Conservation (phyloP, 2,113 vertebrate species). For the Fulica atra region DNA sequence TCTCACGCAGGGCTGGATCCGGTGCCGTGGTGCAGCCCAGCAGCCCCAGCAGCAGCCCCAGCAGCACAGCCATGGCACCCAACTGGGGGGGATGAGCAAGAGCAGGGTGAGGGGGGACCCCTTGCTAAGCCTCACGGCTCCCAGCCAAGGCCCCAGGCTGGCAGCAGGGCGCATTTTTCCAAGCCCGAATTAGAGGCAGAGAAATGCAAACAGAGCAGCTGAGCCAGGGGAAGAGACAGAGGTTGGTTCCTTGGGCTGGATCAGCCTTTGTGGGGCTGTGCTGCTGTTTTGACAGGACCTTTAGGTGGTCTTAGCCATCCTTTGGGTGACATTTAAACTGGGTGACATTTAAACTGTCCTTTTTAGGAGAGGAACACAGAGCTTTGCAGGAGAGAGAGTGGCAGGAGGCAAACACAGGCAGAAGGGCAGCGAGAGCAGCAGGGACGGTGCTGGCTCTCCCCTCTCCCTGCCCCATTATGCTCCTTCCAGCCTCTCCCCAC, state of each 20-base stretch:
- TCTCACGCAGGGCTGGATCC: constrained; percentile 4
- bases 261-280: fast-evolving
- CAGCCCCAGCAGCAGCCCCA: not conserved
- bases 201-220: not conserved
- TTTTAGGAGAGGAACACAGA: not conserved
- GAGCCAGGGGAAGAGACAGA: not conserved
- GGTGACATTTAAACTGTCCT: not conserved
- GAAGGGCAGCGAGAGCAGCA: not conserved
- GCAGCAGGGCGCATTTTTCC: not conserved
- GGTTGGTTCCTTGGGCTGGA: not conserved
- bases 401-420: not conserved
- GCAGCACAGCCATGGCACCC: fast-evolving
- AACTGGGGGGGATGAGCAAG: not conserved
- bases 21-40: fast-evolving
- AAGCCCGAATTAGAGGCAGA: not conserved
- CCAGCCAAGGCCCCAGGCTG: not conserved
- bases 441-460: not conserved
- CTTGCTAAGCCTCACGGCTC: not conserved
- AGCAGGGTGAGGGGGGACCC: not conserved
- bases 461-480: not conserved
- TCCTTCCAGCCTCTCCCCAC: not conserved
- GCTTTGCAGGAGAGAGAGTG: fast-evolving
- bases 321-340: not conserved
- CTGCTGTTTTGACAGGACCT: not conserved
- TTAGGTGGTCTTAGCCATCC: not conserved